phyloP scores from a whole-genome alignment of 2,888 invertebrate genomes.

The Cephus pulcher region DNA sequence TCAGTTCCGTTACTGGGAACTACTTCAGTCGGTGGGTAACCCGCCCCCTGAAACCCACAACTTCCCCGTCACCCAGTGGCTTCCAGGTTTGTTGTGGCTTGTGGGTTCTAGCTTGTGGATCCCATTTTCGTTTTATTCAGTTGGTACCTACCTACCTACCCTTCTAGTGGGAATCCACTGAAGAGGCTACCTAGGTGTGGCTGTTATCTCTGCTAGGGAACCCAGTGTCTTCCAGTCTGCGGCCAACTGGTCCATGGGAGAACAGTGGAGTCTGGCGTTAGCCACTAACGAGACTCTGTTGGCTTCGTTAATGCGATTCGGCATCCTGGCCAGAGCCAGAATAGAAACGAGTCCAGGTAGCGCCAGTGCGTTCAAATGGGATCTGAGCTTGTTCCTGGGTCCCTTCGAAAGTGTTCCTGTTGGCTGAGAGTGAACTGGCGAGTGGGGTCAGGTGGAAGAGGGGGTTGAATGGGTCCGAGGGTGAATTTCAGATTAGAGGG shows the following conservation, averaged over 20 bases:
- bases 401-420: not conserved
- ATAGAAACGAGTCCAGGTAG: not conserved
- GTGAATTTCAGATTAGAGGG: not conserved
- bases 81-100: not conserved
- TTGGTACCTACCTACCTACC: not conserved
- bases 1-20: not conserved
- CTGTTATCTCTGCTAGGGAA: not conserved
- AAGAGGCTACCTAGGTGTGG: not conserved
- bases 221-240: not conserved
- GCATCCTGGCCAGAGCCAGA: conserved; percentile 1
- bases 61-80: not conserved
- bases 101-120: not conserved
- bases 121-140: not conserved
- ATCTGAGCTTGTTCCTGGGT: not conserved
- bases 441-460: not conserved
- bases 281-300: conserved; percentile 1
- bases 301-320: not conserved
- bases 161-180: not conserved
- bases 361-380: not conserved
- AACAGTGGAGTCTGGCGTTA: not conserved
- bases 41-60: not conserved
- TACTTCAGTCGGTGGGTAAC: not conserved
- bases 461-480: not conserved
- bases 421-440: not conserved
- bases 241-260: not conserved